Base-by-base conservation (phyloP, 2,888 invertebrate genomes). In the Euzophera pinguis region DNA sequence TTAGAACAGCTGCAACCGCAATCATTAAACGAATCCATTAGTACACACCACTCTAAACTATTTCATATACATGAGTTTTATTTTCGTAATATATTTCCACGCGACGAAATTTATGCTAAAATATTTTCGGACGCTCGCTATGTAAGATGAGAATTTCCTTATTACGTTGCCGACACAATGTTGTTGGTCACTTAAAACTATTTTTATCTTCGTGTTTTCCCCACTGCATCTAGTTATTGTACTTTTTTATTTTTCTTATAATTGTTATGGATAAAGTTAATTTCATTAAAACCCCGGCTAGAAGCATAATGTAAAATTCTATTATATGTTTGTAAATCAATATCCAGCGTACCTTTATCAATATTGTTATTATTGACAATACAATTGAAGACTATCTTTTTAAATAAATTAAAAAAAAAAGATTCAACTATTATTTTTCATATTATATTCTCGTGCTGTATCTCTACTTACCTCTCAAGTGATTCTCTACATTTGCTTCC, bases 1-100 rank as follows among this genome's bases (percentile, higher is more conserved):
- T 81, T 76, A 74, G 79, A 77, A 75, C 76, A 73, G 72, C 75
- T 75, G 73, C 75, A 72, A 77, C 76, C 79, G 69, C 78, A 74
- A 66, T 79, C 68, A 79, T 81, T 79, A 78, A 75, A 78, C 72
- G 70, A 71, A 65, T 71, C 73, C 73, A 75, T 76, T 73, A 50
- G 49, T 41, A 39, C 14, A 39, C 14, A 32, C 29, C 49, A 39
- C 39, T 50, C 13, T 50, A 50, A 50, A 39, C 29, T 39, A 50
- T 39, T 50, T 50, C 48, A 38, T 49, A 49, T 38, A 13, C 54
- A 53, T 41, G 47, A 41, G 50, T 51, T 53, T 47, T 27, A 50
- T 57, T 41, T 45, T 55, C 50, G 52, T 47, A 50, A 52, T 48
- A 54, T 41, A 55, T 52, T 55, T 55, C 50, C 47, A 38, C 48